Evolutionary conservation across 2,797 vertebrate genomes (phyloP), one percentile per base, ranked within the genome.

Genomic region (Sebastes goodei): DNA sequence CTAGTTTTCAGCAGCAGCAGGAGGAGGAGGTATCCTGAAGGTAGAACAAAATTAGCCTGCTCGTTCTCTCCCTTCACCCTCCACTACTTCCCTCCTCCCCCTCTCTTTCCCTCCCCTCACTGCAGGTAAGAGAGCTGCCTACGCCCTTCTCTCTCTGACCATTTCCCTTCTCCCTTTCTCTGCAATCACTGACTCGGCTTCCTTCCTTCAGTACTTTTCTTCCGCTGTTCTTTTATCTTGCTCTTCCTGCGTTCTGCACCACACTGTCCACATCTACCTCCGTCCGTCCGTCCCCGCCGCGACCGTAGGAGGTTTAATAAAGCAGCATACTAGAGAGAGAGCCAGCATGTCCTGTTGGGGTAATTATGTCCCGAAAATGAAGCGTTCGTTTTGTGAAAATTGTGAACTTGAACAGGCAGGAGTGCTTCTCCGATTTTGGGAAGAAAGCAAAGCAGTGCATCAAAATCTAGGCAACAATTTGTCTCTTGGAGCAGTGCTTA

Each of bases 1-100:
- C 76, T 38, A 20, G 71, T 77, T 55, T 80, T 81, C 81, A 52
- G 59, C 75, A 52, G 59, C 75, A 89, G 83, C 83, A 82, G 12
- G 59, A 85, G 68, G 74, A 82, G 14, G 59, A 85, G 68, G 74
- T 86, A 80, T 91, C 84, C 82, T 90, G 77, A 75, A 87, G 86
- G 77, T 87, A 68, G 77, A 87, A 71, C 80, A 85, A 83, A 90
- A 91, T 86, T 84, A 82, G 68, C 68, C 63, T 7, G 38, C 71
- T 71, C 69, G 62, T 83, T 77, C 68, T 61, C 63, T 80, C 33
- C 38, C 62, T 71, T 72, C 69, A 69, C 76, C 53, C 65, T 77
- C 68, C 74, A 66, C 71, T 21, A 57, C 66, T 38, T 42, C 52
- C 27, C 23, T 68, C 5, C 14, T 30, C 11, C 4, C 46, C 38